These are phyloP conservation scores for Scaeva pyrastri DNA, from an alignment of 2,888 invertebrate species.

Conservation along the genomic window DNA sequence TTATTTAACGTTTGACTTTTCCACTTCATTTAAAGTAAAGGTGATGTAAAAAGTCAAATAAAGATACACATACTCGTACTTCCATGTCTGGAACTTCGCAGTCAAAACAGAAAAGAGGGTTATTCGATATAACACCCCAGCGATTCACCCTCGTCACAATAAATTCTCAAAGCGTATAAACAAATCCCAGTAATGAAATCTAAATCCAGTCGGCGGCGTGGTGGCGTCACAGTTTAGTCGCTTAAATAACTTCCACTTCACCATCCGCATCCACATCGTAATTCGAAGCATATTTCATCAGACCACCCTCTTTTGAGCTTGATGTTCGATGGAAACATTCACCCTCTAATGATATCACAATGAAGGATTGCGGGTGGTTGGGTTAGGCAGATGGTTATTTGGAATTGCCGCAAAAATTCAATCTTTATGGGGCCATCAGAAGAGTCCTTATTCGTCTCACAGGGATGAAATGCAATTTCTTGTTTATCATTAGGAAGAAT, in stretches of 20 bases:
- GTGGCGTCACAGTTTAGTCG: conserved; percentile 71
- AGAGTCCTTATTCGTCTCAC: conserved; percentile 29
- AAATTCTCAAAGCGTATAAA: conserved; percentile 67
- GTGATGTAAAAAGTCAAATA: conserved; percentile 45
- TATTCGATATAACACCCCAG: conserved; percentile 45
- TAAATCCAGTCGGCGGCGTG: conserved; percentile 70
- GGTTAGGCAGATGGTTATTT: neutral
- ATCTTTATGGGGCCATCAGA: conserved; percentile 47
- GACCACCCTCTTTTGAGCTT: conserved; percentile 55
- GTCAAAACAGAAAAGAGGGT: conserved; percentile 41
- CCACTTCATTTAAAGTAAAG: conserved; percentile 10
- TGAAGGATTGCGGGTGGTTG: conserved; percentile 60
- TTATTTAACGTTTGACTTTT: conserved; percentile 22
- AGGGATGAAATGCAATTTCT: conserved; percentile 60
- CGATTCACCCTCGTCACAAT: conserved; percentile 66
- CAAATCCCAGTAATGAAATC: conserved; percentile 75
- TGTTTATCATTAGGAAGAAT: conserved; percentile 71
- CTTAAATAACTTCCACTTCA: conserved; percentile 75
- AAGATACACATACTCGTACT: neutral
- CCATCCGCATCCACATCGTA: conserved; percentile 51
- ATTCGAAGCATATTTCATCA: conserved; percentile 71
- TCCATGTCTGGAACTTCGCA: conserved; percentile 9
- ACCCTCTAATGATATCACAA: conserved; percentile 50
- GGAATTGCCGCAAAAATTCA: conserved; percentile 49
- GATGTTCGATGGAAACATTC: conserved; percentile 54